Conservation (phyloP, 2,797 vertebrate genomes). For the Urosaurus nigricauda region DNA sequence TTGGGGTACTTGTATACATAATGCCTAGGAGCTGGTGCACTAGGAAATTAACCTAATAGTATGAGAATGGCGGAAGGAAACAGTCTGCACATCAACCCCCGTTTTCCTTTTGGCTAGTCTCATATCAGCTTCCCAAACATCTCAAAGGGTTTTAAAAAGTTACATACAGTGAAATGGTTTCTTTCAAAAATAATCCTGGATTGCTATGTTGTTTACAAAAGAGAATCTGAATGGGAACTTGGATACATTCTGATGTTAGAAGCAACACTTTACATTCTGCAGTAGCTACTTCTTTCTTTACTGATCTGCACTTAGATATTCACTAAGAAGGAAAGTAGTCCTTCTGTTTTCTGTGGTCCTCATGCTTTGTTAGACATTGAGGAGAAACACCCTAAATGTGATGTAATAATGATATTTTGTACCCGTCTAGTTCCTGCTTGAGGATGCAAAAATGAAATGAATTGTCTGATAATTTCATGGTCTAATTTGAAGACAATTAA, state of each 20-base stretch:
- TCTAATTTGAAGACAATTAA: neutral
- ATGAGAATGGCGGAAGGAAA: neutral
- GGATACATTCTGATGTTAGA: conserved; percentile 6
- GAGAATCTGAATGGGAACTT: neutral
- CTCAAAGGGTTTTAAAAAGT: neutral
- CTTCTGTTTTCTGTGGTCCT: neutral
- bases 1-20: neutral
- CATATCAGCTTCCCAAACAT: neutral
- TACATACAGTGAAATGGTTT: neutral
- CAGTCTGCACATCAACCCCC: neutral
- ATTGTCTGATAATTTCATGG: conserved; percentile 9
- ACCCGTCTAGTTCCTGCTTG: conserved; percentile 38
- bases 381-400: conserved; percentile 36
- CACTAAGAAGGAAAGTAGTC: neutral
- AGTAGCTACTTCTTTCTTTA: neutral
- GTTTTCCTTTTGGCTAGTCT: neutral
- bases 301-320: conserved; percentile 23
- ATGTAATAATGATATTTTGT: conserved; percentile 42
- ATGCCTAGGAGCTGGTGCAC: neutral
- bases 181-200: neutral
- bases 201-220: neutral
- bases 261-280: neutral
- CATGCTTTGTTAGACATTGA: neutral
- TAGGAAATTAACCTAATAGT: neutral
- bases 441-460: conserved; percentile 36